Base-by-base conservation (phyloP, 2,113 vertebrate genomes). In the Phrynosoma blainvillii region DNA sequence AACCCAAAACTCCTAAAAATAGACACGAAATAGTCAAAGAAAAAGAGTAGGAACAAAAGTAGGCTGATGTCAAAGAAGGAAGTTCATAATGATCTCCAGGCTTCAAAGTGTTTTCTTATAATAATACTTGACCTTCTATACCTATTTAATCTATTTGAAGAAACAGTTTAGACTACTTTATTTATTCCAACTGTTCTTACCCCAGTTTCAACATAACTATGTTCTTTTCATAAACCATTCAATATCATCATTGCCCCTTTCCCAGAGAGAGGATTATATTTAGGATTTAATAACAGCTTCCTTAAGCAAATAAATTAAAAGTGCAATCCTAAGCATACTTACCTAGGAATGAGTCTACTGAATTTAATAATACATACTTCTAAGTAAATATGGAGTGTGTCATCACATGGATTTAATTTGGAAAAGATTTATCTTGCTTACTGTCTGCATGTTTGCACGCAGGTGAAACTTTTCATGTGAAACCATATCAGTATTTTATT, bases 41-140 rank as follows among this genome's bases (percentile, higher is more conserved):
- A 56, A 87, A 47, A 76, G 36, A 86, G 79, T 90, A 40, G 30
- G 77, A 93, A 86, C 21, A 89, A n/a, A 84, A 87, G 75, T 80
- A 8, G 90, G 47, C 13, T 86, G 0, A 74, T 89, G 68, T 86
- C 9, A 70, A 89, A 2, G 7, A 84, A 65, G 74, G 14, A 10
- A 16, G 71, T 9, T 85, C 81, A 54, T 54, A 5, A 25, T 80
- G 12, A 32, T 84, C 4, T 87, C 68, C 56, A 68, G 62, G 14
- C 13, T 78, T 87, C 30, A 42, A 52, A 30, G 27, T 79, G 40
- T 84, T 89, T 78, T 84, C 32, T 70, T 79, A 11, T 27, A 14
- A 11, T 27, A 14, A 16, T 83, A 89, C 77, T 13, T 75, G 75
- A 59, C 79, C n/a, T 25, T 80, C 40, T 16, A 18, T 62, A 68